A percentile compares a stretch with the other conserved stretches of the same genome.
phyloP scores from a whole-genome alignment of 2,797 vertebrate genomes.

The Otolemur crassicaudatus region DNA sequence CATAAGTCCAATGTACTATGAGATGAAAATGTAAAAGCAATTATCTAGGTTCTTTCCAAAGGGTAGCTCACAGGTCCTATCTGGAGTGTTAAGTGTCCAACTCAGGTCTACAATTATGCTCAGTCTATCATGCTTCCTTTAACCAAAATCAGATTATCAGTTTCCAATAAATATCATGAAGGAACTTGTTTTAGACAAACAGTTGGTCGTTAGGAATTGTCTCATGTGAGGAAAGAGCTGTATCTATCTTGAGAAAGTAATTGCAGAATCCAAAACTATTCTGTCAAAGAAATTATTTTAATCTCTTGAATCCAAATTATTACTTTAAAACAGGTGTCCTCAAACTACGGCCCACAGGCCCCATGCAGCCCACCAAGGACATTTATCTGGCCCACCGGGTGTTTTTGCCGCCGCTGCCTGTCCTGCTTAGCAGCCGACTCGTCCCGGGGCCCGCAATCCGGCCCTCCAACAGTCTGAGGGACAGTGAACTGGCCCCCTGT shows the following conservation, averaged over 20 bases:
- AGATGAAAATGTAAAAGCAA: not conserved
- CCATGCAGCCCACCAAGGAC: too few relatives aligned
- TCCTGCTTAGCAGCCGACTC: too few relatives aligned
- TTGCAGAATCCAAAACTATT: not conserved
- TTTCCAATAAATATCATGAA: not conserved
- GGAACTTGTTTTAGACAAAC: not conserved
- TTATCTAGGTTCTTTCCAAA: not conserved
- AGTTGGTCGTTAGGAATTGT: not conserved
- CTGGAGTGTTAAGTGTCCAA: not conserved
- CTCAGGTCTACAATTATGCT: not conserved
- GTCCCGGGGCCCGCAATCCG: too few relatives aligned
- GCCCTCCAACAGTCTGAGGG: too few relatives aligned
- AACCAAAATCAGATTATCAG: not conserved
- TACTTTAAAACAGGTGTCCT: not conserved
- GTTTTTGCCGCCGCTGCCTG: too few relatives aligned
- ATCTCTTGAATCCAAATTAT: not conserved
- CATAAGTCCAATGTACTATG: not conserved
- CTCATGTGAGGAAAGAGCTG: not conserved
- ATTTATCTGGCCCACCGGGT: too few relatives aligned
- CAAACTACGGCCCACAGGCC: too few relatives aligned
- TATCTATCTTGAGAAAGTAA: not conserved
- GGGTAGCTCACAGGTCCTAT: not conserved
- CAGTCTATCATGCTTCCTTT: not conserved
- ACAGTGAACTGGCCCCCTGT: too few relatives aligned
- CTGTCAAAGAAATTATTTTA: constrained; percentile 11